Conservation (phyloP, 2,888 invertebrate species). For the Archips crataeganus region DNA sequence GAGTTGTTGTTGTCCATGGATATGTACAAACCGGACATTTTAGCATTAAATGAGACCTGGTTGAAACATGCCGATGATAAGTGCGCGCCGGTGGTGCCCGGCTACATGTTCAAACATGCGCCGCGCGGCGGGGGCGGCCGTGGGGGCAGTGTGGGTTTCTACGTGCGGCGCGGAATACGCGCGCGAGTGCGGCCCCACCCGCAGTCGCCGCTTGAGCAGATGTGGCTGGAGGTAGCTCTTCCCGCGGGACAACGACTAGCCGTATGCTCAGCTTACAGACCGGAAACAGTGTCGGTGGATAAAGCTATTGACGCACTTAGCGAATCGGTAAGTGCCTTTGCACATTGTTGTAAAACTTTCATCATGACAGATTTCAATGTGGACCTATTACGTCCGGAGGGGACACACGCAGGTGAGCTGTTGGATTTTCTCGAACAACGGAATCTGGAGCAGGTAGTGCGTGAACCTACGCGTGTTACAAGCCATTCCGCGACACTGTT, state of each 20-base stretch:
- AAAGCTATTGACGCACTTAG: neutral
- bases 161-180: neutral
- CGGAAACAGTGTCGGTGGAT: neutral
- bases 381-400: neutral
- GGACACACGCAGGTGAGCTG: neutral
- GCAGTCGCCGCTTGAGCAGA: neutral
- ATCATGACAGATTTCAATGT: neutral
- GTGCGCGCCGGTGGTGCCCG: slow-evolving; percentile 11
- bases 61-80: slow-evolving; percentile 1
- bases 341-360: neutral
- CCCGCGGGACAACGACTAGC: neutral
- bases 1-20: slow-evolving; percentile 5
- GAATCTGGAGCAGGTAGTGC: neutral
- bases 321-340: neutral
- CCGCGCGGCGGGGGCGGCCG: neutral
- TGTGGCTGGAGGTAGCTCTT: neutral
- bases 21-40: neutral
- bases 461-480: neutral
- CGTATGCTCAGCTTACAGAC: neutral
- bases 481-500: neutral
- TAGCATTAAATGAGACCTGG: slow-evolving; percentile 28
- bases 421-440: neutral
- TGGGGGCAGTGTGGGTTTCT: neutral
- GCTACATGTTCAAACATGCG: neutral
- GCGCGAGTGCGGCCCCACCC: neutral